Base-by-base conservation (phyloP, 2,888 invertebrate genomes). In the Apodemia mormo region DNA sequence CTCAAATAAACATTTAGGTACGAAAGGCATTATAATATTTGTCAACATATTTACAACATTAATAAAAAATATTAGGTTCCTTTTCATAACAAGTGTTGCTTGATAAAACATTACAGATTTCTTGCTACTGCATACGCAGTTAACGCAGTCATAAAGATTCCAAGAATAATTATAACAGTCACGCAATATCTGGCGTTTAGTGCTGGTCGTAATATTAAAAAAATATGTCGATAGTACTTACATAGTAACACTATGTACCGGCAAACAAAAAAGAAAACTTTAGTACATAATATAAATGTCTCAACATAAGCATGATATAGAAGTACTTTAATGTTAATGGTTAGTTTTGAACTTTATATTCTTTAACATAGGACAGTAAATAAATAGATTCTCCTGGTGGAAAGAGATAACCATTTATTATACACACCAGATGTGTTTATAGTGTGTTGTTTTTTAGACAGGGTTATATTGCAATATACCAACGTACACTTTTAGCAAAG, bases 181-280 rank as follows among this genome's bases (percentile, higher is more conserved):
- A 66, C 66, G 66, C 66, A 52, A 66, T 66, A 43, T 12, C 14
- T 37, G n/a, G 29, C 52, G 49, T 33, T 66, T 33, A 66, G 30
- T 58, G 58, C 33, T 58, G 58, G 58, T 58, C 58, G 22, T 8
- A 52, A 33, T 37, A 67, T 56, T 49, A 40, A 56, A 40, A 56
- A 58, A 10, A 58, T 67, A 12, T 67, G 29, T 58, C 43, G n/a
- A 49, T 56, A 87, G 88, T 90, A 87, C 86, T 87, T 88, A 90
- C 91, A 89, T 86, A 84, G 84, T 87, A 87, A 82, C 79, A 81
- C 81, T 81, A 83, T 80, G 84, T 85, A 83, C 82, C 83, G 82
- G 85, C 77, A 81, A 80, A 85, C 84, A 85, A 84, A 86, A 86
- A 89, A 88, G 85, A 87, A 85, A 87, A 67, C 85, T 79, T 86